A percentile compares a stretch with the other conserved stretches of the same genome.
phyloP scores from a whole-genome alignment of 2,888 invertebrate species.

The Drosophila tripunctata region DNA sequence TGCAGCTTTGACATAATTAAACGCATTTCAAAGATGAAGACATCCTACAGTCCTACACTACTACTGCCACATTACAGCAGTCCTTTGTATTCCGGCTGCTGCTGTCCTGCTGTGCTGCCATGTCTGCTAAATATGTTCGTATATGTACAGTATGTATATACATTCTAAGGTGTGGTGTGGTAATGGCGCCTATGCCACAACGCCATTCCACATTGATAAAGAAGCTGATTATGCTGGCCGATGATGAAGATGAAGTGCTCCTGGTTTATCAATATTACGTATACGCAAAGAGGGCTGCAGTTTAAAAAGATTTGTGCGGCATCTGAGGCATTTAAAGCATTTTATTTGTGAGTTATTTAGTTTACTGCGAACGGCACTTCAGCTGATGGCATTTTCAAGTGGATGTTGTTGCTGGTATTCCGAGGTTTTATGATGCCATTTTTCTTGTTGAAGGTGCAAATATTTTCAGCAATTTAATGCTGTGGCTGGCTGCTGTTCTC shows the following conservation, averaged over 20 bases:
- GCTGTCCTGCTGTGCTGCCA: conserved; percentile 35
- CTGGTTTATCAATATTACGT: conserved; percentile 67
- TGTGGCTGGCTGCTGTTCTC: not conserved
- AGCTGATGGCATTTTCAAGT: conserved; percentile 57
- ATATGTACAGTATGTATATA: not conserved
- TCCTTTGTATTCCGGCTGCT: conserved; percentile 2
- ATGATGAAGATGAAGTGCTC: conserved; percentile 71
- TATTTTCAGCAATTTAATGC: conserved; percentile 20
- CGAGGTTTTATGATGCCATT: conserved; percentile 54
- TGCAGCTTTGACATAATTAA: conserved; percentile 76
- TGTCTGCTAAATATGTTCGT: conserved; percentile 5
- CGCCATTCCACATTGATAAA: conserved; percentile 47
- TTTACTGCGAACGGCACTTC: conserved; percentile 27
- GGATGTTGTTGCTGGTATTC: conserved; percentile 17
- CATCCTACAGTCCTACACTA: conserved; percentile 9
- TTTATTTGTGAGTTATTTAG: conserved; percentile 66
- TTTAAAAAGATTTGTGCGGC: conserved; percentile 70
- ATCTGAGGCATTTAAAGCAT: conserved; percentile 58
- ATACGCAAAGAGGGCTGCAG: conserved; percentile 28
- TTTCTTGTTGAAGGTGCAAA: conserved; percentile 67
- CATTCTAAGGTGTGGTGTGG: conserved; percentile 24
- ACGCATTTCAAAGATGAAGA: conserved; percentile 72
- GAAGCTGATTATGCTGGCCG: conserved; percentile 64
- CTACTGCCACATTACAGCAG: not conserved
- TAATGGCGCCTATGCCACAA: conserved; percentile 12